Evolutionary conservation across 2,888 invertebrate species (phyloP).

Genomic region (Lydus trimaculatus): DNA sequence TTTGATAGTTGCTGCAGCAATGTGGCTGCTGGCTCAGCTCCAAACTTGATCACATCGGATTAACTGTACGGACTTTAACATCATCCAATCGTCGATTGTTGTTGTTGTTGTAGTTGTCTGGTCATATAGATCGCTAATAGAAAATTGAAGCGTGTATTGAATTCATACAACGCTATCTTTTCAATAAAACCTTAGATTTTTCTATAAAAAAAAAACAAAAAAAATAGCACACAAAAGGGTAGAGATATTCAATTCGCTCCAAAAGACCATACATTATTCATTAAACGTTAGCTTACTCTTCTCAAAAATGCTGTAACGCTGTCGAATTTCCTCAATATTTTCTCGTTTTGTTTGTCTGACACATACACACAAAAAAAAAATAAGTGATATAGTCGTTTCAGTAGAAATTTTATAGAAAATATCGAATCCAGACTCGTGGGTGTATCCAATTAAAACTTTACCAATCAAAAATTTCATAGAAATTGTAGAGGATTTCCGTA

Average conservation of each 20-base stretch:
- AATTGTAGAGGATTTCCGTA: background rate
- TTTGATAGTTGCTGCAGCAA: background rate
- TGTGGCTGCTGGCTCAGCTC: constrained; percentile 31
- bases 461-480: background rate
- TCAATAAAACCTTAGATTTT: constrained; percentile 15
- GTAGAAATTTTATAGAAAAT: background rate
- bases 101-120: background rate
- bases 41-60: constrained; percentile 32
- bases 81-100: background rate
- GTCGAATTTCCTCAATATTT: background rate
- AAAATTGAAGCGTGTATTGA: constrained; percentile 27
- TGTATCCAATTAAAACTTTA: constrained; percentile 3
- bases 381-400: no score
- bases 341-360: background rate
- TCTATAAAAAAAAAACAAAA: background rate
- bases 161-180: constrained; percentile 25
- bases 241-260: background rate
- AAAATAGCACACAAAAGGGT: no score
- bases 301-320: background rate
- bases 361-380: no score
- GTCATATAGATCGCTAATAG: constrained; percentile 23
- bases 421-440: background rate
- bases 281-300: background rate
- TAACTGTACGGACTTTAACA: constrained; percentile 31
- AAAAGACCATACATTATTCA: constrained; percentile 1